Evolutionary conservation across 2,113 vertebrate genomes (phyloP).

Genomic region (Tetrao urogallus): DNA sequence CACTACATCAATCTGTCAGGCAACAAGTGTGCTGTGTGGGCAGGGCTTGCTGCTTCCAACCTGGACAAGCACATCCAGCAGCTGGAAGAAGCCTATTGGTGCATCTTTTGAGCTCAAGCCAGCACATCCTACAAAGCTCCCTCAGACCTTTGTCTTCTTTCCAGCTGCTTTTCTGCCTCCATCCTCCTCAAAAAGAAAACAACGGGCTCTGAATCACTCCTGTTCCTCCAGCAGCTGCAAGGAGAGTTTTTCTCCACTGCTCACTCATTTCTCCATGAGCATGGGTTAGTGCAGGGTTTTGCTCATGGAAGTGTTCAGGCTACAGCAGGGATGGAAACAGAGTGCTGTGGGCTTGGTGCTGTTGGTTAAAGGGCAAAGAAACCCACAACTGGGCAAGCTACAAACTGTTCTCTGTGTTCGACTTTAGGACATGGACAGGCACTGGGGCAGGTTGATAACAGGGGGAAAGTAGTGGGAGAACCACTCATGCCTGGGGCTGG

Average conservation of each 20-base stretch:
- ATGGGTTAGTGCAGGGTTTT: background rate
- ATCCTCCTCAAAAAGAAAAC: rapidly evolving
- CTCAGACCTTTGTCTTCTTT: background rate
- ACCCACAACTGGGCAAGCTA: background rate
- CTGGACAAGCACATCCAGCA: background rate
- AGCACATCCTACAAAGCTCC: background rate
- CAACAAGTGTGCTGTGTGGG: background rate
- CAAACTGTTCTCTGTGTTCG: background rate
- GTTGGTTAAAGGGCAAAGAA: background rate
- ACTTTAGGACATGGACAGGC: background rate
- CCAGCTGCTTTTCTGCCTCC: background rate
- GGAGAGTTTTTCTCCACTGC: background rate
- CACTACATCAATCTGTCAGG: background rate
- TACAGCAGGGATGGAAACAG: background rate
- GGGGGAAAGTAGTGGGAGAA: background rate
- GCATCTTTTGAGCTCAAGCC: background rate
- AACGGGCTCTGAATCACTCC: background rate
- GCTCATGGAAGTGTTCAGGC: background rate
- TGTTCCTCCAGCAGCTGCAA: background rate
- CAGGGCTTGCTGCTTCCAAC: background rate
- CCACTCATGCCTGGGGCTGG: background rate
- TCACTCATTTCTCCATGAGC: background rate
- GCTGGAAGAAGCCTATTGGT: background rate
- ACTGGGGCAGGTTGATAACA: rapidly evolving
- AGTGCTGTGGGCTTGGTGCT: background rate